Conservation (phyloP, 1,140 invertebrate species). For the Ceratina japonica region DNA sequence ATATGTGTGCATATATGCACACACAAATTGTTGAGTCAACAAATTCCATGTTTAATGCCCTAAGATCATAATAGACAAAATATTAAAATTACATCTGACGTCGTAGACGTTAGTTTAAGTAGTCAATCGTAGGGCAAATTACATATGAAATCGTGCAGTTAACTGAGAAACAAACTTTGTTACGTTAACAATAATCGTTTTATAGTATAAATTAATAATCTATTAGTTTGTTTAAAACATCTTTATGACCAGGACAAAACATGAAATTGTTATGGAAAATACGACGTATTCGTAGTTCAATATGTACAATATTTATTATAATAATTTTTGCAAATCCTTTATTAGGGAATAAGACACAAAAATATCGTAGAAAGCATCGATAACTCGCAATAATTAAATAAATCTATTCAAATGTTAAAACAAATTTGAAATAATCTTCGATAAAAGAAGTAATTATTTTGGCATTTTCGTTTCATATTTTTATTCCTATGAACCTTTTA, state of each 20-base stretch:
- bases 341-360: constrained; percentile 19
- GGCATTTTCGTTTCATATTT: constrained; percentile 31
- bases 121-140: background rate
- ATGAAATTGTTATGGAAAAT: constrained; percentile 38
- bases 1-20: constrained; percentile 32
- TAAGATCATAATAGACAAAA: constrained; percentile 14
- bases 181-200: background rate
- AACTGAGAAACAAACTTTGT: background rate
- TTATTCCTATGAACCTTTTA: constrained; percentile 14
- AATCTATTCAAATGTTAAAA: background rate
- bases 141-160: background rate
- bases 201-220: background rate
- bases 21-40: constrained; percentile 33
- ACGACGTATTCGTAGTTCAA: constrained; percentile 15
- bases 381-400: constrained; percentile 1
- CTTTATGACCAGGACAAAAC: constrained; percentile 10
- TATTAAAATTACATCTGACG: background rate
- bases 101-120: constrained; percentile 18
- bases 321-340: constrained; percentile 20
- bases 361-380: constrained; percentile 45
- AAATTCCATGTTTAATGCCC: constrained; percentile 25
- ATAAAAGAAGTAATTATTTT: constrained; percentile 19
- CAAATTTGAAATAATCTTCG: background rate
- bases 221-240: background rate
- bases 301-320: constrained; percentile 45